Conservation (phyloP, 1,140 invertebrate genomes). For the Drosophila teissieri region DNA sequence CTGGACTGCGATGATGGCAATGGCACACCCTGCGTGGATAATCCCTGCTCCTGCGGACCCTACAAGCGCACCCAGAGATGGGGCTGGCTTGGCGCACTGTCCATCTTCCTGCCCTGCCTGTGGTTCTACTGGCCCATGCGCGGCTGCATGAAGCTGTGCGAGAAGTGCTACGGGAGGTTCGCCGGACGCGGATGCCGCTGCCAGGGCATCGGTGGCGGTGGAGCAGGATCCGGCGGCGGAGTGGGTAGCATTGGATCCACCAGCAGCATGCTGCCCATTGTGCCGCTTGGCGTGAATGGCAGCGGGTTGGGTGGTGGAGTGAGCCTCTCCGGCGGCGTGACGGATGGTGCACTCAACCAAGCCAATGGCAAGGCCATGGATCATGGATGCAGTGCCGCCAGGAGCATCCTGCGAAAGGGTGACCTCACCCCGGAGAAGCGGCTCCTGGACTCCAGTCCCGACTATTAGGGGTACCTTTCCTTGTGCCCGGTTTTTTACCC, state of each 20-base stretch:
- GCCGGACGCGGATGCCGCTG: constrained; percentile 88
- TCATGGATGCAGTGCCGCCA: constrained; percentile 78
- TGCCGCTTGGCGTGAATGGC: constrained; percentile 71
- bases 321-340: constrained; percentile 5
- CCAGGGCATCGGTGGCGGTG: constrained; percentile 68
- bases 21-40: constrained; percentile 89
- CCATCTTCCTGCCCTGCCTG: constrained; percentile 93
- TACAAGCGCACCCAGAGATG: constrained; percentile 90
- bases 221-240: constrained; percentile 2
- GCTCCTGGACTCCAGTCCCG: constrained; percentile 86
- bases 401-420: constrained; percentile 75
- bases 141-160: constrained; percentile 91
- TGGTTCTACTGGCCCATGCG: constrained; percentile 96
- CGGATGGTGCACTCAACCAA: constrained; percentile 24
- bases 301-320: constrained; percentile 9
- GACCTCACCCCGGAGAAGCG: constrained; percentile 86
- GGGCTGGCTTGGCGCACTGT: constrained; percentile 92
- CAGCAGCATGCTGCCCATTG: constrained; percentile 84
- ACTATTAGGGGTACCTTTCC: constrained; percentile 79
- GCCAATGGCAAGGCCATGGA: constrained; percentile 62
- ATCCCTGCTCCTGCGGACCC: constrained; percentile 93
- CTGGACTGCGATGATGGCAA: constrained; percentile 89
- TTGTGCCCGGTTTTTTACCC: constrained; percentile 62
- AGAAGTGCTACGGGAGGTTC: constrained; percentile 92
- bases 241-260: constrained; percentile 48